These are phyloP conservation scores for Erebia aethiops DNA, from an alignment of 2,888 invertebrate species.

Conservation along the genomic window DNA sequence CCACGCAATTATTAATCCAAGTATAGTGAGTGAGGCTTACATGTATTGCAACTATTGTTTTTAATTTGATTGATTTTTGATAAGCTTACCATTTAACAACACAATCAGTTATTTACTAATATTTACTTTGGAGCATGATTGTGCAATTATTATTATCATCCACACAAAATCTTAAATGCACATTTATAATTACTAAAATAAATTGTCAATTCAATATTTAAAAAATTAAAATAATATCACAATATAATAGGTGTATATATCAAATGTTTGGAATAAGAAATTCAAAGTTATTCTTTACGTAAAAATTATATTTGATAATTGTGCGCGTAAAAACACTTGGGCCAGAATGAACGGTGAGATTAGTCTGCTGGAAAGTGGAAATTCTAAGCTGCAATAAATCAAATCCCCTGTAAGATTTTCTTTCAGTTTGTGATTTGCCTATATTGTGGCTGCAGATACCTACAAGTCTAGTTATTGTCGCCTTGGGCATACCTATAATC, in stretches of 20 bases:
- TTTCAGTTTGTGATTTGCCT: too few relatives aligned
- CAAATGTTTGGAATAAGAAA: constrained; percentile 40
- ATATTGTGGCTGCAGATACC: too few relatives aligned
- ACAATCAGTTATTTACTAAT: constrained; percentile 18
- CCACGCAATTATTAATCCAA: too few relatives aligned
- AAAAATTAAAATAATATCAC: constrained; percentile 42
- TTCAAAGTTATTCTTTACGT: constrained; percentile 3
- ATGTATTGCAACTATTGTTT: background rate
- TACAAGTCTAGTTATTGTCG: too few relatives aligned
- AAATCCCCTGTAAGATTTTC: too few relatives aligned
- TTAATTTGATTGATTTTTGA: constrained; percentile 3
- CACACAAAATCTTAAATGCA: constrained; percentile 27
- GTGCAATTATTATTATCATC: constrained; percentile 36
- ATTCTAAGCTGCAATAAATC: too few relatives aligned
- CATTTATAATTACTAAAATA: constrained; percentile 14
- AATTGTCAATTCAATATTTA: constrained; percentile 10
- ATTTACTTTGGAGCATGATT: constrained; percentile 31
- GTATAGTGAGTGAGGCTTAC: background rate
- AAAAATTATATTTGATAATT: constrained; percentile 14
- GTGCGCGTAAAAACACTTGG: constrained; percentile 24
- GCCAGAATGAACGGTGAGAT: background rate
- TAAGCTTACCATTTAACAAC: background rate
- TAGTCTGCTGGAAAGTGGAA: too few relatives aligned
- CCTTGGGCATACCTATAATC: too few relatives aligned
- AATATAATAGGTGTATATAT: constrained; percentile 30